Percentiles rank a stretch among this genome's conserved stretches.
Evolutionary conservation across 1,140 invertebrate genomes (phyloP).

Genomic region (Drosophila lowei): DNA sequence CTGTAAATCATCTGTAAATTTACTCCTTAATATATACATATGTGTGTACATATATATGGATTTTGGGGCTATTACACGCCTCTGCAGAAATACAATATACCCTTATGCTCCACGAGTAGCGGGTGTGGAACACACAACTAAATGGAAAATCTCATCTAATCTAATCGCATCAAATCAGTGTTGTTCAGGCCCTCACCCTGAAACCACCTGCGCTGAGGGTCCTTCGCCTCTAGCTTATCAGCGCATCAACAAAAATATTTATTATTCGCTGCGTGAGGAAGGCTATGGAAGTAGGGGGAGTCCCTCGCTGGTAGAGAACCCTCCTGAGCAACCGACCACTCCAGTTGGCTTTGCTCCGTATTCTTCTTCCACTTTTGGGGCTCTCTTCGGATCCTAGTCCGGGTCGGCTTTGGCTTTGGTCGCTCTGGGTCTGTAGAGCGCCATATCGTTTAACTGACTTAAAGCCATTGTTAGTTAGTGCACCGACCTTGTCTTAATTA

Average conservation of each 20-base stretch:
- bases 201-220: background rate
- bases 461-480: slow-evolving; percentile 78
- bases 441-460: slow-evolving; percentile 56
- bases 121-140: no score
- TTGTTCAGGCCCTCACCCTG: slow-evolving; percentile 20
- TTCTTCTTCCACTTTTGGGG: background rate
- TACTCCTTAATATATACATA: no score
- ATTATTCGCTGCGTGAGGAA: slow-evolving; percentile 10
- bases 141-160: slow-evolving; percentile 62
- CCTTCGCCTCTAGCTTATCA: slow-evolving; percentile 11
- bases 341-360: background rate
- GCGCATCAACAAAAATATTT: slow-evolving; percentile 33
- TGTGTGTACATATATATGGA: no score
- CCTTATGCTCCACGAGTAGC: no score
- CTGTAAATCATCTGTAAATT: no score
- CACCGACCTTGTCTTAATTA: slow-evolving; percentile 75
- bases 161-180: slow-evolving; percentile 69
- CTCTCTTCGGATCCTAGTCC: no score
- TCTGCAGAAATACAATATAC: no score
- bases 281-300: slow-evolving; percentile 7
- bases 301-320: no score
- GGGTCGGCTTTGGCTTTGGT: background rate
- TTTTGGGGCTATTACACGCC: no score
- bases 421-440: background rate
- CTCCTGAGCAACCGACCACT: no score